phyloP scores from a whole-genome alignment of 2,797 vertebrate species.

The Lutjanus argentimaculatus region DNA sequence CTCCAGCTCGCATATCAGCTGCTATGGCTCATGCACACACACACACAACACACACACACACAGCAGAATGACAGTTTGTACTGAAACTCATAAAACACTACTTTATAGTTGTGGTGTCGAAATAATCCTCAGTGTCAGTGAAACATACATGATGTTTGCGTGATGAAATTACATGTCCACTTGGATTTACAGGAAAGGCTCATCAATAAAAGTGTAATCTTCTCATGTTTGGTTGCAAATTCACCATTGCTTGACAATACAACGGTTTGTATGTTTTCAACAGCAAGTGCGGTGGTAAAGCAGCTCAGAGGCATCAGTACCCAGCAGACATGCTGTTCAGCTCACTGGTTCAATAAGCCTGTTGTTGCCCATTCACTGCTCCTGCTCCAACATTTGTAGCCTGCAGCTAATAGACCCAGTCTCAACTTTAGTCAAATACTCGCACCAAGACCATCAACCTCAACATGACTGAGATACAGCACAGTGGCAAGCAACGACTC shows the following conservation, averaged over 20 bases:
- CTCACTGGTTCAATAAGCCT: slow-evolving; percentile 40
- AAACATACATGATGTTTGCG: slow-evolving; percentile 34
- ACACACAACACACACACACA: slow-evolving; percentile 4
- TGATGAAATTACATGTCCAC: background rate
- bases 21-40: slow-evolving; percentile 48
- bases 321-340: slow-evolving; percentile 23
- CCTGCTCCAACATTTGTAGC: slow-evolving; percentile 26
- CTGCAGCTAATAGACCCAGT: slow-evolving; percentile 36
- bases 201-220: slow-evolving; percentile 1
- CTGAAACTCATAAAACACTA: slow-evolving; percentile 55
- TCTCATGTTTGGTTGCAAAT: slow-evolving; percentile 5
- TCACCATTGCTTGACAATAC: background rate
- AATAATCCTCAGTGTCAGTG: slow-evolving; percentile 7
- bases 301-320: slow-evolving; percentile 9
- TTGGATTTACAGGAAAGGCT: too few relatives aligned
- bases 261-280: background rate
- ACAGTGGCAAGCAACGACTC: slow-evolving; percentile 4
- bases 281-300: background rate
- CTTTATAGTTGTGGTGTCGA: slow-evolving; percentile 1
- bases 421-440: slow-evolving; percentile 43
- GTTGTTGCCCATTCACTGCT: slow-evolving; percentile 32
- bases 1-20: slow-evolving; percentile 72
- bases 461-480: slow-evolving; percentile 12
- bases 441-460: slow-evolving; percentile 10
- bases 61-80: slow-evolving; percentile 42